Percentiles rank a stretch among this genome's conserved stretches.
Evolutionary conservation across 2,888 invertebrate species (phyloP).

Genomic region (Ophion ventricosus): DNA sequence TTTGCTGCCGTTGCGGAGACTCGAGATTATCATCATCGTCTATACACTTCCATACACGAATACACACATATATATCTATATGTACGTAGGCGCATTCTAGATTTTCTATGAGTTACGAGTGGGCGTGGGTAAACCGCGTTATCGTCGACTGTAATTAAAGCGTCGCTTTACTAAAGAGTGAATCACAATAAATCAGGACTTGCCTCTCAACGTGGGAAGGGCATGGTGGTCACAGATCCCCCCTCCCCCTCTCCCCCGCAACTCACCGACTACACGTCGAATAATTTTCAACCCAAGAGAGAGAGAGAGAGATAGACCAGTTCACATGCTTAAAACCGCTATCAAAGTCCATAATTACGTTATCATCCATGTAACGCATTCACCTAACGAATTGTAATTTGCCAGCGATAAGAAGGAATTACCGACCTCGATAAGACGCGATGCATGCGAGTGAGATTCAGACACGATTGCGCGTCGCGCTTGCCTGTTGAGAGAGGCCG

Average conservation of each 20-base stretch:
- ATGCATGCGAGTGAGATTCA: conserved; percentile 58
- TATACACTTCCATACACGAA: not conserved
- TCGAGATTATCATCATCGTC: not conserved
- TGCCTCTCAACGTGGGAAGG: conserved; percentile 31
- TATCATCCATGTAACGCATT: conserved; percentile 76
- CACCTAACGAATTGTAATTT: conserved; percentile 78
- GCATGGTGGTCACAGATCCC: not conserved
- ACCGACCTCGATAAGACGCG: conserved; percentile 64
- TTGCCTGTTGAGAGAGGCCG: conserved; percentile 1
- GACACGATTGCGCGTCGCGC: conserved; percentile 48
- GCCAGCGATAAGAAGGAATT: conserved; percentile 74
- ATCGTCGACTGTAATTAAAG: conserved; percentile 77
- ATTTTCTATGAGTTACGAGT: conserved; percentile 76
- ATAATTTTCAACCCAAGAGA: conserved; percentile 51
- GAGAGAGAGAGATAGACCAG: conserved; percentile 10
- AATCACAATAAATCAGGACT: conserved; percentile 75
- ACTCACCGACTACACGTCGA: conserved; percentile 27
- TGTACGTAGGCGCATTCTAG: conserved; percentile 55
- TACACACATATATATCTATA: conserved; percentile 11
- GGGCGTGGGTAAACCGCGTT: conserved; percentile 76
- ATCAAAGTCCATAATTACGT: conserved; percentile 76
- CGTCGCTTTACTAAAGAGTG: conserved; percentile 74
- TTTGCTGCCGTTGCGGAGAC: conserved; percentile 35
- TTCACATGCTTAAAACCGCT: conserved; percentile 31
- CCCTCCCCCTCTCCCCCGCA: not conserved